Conservation (phyloP, 2,113 vertebrate species). For the Bolborhynchus lineola region DNA sequence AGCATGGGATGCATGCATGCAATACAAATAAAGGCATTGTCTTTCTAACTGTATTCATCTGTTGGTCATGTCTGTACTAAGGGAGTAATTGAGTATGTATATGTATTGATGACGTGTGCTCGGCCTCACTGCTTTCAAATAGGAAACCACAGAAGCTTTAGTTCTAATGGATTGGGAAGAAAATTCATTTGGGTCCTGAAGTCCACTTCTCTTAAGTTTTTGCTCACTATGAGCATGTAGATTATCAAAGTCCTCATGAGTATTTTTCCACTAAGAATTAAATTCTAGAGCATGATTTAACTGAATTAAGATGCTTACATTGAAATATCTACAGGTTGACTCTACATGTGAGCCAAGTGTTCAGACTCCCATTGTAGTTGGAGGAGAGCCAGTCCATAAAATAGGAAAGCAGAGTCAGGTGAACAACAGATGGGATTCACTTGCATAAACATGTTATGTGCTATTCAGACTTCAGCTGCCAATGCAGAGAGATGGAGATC, state of each 20-base stretch:
- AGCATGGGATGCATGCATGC: neutral
- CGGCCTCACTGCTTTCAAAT: neutral
- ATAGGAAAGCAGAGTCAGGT: neutral
- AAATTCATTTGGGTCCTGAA: neutral
- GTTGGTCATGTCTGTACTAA: neutral
- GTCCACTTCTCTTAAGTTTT: neutral
- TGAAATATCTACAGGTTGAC: neutral
- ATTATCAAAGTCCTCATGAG: neutral
- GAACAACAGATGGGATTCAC: neutral
- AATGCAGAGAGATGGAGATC: neutral
- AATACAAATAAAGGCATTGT: neutral
- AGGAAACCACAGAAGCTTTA: neutral
- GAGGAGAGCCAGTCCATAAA: neutral
- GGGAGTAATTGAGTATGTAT: neutral
- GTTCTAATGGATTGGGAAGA: neutral
- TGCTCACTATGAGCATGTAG: neutral
- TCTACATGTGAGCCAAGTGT: neutral
- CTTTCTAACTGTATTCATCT: neutral
- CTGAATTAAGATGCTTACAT: neutral
- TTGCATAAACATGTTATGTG: neutral
- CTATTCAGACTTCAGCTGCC: neutral
- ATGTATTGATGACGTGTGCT: neutral
- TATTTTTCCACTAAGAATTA: neutral
- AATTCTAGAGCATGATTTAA: neutral
- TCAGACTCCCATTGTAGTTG: neutral